Conservation (phyloP, 1,140 invertebrate species). For the Geopemphigus sp. region DNA sequence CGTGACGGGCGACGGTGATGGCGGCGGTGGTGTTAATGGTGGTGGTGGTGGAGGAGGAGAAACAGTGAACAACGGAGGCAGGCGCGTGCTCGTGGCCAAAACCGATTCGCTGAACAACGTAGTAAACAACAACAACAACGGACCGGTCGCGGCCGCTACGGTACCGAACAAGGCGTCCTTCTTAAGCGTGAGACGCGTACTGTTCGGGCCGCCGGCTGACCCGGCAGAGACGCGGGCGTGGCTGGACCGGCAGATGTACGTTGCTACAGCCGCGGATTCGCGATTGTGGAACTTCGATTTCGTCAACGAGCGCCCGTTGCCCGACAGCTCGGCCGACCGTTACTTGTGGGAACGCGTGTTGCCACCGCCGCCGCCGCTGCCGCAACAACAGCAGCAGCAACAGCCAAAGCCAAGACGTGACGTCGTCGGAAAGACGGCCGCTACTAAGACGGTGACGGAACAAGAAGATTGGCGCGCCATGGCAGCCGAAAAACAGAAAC, state of each 20-base stretch:
- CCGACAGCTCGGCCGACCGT: slow-evolving; percentile 32
- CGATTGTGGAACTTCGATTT: slow-evolving; percentile 37
- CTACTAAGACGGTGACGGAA: too few relatives aligned
- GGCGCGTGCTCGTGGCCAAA: slow-evolving; percentile 17
- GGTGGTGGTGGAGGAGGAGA: too few relatives aligned
- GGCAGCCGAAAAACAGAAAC: not conserved
- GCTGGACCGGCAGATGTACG: not conserved
- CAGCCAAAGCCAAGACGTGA: too few relatives aligned
- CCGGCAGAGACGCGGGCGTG: slow-evolving; percentile 31
- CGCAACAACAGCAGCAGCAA: not conserved
- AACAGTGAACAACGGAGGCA: not conserved
- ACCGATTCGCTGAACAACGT: slow-evolving; percentile 45
- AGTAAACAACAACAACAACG: slow-evolving; percentile 18
- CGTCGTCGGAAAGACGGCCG: too few relatives aligned
- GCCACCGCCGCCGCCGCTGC: not conserved
- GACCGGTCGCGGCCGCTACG: not conserved
- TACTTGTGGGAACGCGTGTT: slow-evolving; percentile 31
- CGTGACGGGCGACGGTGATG: slow-evolving; percentile 13
- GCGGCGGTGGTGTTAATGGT: too few relatives aligned
- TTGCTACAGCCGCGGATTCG: not conserved
- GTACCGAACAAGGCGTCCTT: slow-evolving; percentile 8
- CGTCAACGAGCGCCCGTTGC: slow-evolving; percentile 18
- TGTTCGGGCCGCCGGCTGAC: slow-evolving; percentile 35
- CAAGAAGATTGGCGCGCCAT: not conserved
- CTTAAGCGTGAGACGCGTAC: slow-evolving; percentile 16